Percentiles rank a stretch among this genome's conserved stretches.
Conservation (phyloP, 1,140 invertebrate genomes). For the Trichonephila clavipes region DNA sequence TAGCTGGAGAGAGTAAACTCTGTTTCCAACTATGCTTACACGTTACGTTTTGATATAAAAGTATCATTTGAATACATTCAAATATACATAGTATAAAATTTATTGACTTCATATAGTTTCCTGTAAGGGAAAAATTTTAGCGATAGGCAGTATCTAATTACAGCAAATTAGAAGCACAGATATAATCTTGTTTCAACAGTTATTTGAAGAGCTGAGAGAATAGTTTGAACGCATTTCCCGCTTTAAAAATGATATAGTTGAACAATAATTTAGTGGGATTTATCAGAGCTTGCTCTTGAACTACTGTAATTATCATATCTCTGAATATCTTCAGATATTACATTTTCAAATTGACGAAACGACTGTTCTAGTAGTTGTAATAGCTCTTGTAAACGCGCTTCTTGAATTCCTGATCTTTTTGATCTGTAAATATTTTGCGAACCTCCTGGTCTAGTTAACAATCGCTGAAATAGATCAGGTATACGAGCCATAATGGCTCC, state of each 20-base stretch:
- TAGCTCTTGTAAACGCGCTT: conserved; percentile 19
- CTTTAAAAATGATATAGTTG: no score
- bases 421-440: conserved; percentile 31
- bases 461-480: conserved; percentile 56
- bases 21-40: no score
- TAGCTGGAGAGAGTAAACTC: no score
- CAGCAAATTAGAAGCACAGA: no score
- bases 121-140: no score
- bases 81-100: no score
- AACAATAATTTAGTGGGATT: not conserved
- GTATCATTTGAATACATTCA: no score
- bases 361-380: conserved; percentile 33
- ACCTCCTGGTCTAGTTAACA: conserved; percentile 46
- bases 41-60: no score
- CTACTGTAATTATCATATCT: not conserved
- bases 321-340: not conserved
- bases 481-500: conserved; percentile 51
- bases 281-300: not conserved
- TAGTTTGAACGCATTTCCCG: no score
- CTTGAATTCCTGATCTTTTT: conserved; percentile 29
- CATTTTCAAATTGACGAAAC: not conserved
- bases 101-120: no score
- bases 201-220: not conserved
- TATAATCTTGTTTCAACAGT: no score
- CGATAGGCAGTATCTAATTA: no score